Percentiles rank a stretch among this genome's conserved stretches.
Evolutionary conservation across 2,113 vertebrate species (phyloP).

Genomic region (Sturnira hondurensis): DNA sequence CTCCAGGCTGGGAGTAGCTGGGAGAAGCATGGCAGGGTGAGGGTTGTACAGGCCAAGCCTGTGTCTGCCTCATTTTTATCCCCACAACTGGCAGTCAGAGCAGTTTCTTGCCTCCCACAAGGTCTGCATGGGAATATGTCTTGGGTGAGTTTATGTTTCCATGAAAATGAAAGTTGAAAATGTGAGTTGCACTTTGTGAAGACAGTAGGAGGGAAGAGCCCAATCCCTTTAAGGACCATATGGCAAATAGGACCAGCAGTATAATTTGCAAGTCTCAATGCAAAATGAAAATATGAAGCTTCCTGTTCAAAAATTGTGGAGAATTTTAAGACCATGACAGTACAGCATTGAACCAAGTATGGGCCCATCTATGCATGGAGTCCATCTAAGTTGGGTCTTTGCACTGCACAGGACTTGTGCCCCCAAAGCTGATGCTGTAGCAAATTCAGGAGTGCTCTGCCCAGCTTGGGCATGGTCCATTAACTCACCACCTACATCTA

Average conservation of each 20-base stretch:
- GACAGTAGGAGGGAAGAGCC: neutral
- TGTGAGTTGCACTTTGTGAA: neutral
- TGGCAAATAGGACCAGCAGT: neutral
- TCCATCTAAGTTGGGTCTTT: neutral
- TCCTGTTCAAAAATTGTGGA: neutral
- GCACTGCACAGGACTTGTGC: neutral
- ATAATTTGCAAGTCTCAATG: neutral
- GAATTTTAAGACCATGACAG: neutral
- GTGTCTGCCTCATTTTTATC: neutral
- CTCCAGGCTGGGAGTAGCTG: neutral
- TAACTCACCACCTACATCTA: neutral
- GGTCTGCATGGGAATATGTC: neutral
- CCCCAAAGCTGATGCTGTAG: neutral
- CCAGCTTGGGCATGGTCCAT: neutral
- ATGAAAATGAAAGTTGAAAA: neutral
- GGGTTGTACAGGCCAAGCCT: neutral
- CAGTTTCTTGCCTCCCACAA: neutral
- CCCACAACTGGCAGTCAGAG: neutral
- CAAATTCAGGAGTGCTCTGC: neutral
- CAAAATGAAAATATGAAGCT: neutral
- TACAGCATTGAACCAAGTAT: neutral
- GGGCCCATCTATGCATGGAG: neutral
- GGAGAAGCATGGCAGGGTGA: neutral
- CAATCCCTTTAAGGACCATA: neutral
- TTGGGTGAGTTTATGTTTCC: neutral